A percentile compares a stretch with the other conserved stretches of the same genome.
phyloP scores from a whole-genome alignment of 2,888 invertebrate genomes.

The Liposcelis brunnea region DNA sequence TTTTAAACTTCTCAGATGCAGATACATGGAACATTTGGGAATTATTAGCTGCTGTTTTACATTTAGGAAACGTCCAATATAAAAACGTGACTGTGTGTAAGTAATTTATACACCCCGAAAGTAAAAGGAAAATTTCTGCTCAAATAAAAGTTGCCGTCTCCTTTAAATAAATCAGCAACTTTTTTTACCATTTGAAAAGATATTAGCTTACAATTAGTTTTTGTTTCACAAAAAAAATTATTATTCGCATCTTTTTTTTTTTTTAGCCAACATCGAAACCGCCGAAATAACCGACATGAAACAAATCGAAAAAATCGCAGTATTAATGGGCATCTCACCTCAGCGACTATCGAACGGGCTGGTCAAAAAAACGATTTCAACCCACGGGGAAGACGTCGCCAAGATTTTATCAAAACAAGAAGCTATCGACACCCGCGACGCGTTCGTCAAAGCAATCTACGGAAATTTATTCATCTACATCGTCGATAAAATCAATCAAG shows the following conservation, averaged over 20 bases:
- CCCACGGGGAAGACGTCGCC: constrained; percentile 54
- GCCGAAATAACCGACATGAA: constrained; percentile 60
- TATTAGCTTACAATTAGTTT: too few species aligned
- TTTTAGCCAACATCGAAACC: constrained; percentile 65
- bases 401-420: constrained; percentile 49
- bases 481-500: constrained; percentile 74
- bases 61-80: constrained; percentile 81
- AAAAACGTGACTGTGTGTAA: constrained; percentile 40
- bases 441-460: constrained; percentile 85
- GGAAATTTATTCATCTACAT: constrained; percentile 80
- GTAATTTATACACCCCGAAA: constrained; percentile 8
- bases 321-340: constrained; percentile 51
- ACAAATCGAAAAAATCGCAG: constrained; percentile 51
- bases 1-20: constrained; percentile 66
- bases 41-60: constrained; percentile 71
- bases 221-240: too few species aligned
- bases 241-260: constrained; percentile 8
- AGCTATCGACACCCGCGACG: constrained; percentile 73
- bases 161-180: background rate
- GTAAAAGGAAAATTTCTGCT: constrained; percentile 1
- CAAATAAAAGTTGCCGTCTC: background rate
- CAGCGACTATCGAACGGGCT: constrained; percentile 58
- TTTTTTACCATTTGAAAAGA: background rate
- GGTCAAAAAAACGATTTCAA: constrained; percentile 70
- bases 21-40: constrained; percentile 75